These are phyloP conservation scores for Hyperopisus bebe DNA, from an alignment of 2,113 vertebrate species.

Conservation along the genomic window DNA sequence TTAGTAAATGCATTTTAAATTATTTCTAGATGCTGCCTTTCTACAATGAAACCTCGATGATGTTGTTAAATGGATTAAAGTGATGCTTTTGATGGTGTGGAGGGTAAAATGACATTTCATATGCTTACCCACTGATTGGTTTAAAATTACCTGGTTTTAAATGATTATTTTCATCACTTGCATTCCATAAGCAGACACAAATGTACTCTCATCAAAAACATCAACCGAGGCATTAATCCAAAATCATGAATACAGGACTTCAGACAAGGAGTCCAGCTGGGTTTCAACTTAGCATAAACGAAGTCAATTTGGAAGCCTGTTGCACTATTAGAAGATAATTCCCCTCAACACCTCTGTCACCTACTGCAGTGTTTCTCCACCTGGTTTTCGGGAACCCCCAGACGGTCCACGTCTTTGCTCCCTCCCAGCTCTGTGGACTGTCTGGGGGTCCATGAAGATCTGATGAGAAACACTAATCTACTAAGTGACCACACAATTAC, in stretches of 20 bases:
- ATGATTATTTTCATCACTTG: slow-evolving; percentile 1
- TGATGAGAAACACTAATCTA: neutral
- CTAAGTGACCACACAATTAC: neutral
- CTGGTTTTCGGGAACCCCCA: neutral
- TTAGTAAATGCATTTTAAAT: neutral
- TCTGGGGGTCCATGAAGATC: neutral
- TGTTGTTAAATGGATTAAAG: slow-evolving; percentile 17
- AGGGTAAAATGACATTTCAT: neutral
- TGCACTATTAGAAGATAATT: neutral
- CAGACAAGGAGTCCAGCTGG: neutral
- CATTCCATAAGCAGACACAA: neutral
- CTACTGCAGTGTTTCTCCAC: neutral
- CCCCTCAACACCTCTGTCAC: neutral
- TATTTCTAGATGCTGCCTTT: neutral
- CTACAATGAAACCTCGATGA: neutral
- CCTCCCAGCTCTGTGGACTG: neutral
- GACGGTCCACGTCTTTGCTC: neutral
- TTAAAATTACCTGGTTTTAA: slow-evolving; percentile 2
- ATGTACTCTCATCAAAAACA: neutral
- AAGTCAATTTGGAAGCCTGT: neutral
- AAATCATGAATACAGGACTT: neutral
- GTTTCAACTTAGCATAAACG: neutral
- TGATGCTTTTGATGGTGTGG: neutral
- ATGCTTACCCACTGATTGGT: neutral
- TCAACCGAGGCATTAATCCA: neutral